phyloP scores from a whole-genome alignment of 2,797 vertebrate genomes.

The Anguilla megastoma region DNA sequence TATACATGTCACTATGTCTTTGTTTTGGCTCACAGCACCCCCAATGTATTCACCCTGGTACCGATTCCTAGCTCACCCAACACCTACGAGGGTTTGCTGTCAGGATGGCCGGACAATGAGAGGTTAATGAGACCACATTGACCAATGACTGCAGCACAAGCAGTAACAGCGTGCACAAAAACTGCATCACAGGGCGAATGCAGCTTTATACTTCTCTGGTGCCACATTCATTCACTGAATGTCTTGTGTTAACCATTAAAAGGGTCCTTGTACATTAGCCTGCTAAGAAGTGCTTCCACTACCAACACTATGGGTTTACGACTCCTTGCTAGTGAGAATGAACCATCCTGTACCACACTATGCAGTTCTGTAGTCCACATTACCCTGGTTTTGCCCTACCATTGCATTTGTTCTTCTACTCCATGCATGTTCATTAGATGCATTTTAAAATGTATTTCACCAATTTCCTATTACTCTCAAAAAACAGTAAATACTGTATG shows the following conservation, averaged over 20 bases:
- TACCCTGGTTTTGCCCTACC: neutral
- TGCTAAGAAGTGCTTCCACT: neutral
- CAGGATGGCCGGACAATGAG: conserved; percentile 6
- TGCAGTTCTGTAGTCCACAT: neutral
- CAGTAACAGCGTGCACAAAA: conserved; percentile 38
- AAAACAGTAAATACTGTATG: neutral
- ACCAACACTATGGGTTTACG: neutral
- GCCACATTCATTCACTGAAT: conserved; percentile 23
- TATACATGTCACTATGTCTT: neutral
- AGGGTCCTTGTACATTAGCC: neutral
- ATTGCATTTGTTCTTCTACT: neutral
- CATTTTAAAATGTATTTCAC: neutral
- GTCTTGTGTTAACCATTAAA: neutral
- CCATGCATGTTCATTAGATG: neutral
- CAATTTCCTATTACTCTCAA: neutral
- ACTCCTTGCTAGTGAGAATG: neutral
- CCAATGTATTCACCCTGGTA: neutral
- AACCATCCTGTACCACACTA: neutral
- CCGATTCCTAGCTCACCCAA: neutral
- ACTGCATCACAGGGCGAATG: conserved; percentile 31
- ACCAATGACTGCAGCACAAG: conserved; percentile 31
- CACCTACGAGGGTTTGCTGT: neutral
- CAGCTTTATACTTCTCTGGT: conserved; percentile 21
- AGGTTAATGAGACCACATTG: conserved; percentile 32
- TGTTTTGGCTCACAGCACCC: neutral